Evolutionary conservation across 2,113 vertebrate genomes (phyloP), one percentile per base, ranked within the genome.

Genomic region (Eolophus roseicapilla): DNA sequence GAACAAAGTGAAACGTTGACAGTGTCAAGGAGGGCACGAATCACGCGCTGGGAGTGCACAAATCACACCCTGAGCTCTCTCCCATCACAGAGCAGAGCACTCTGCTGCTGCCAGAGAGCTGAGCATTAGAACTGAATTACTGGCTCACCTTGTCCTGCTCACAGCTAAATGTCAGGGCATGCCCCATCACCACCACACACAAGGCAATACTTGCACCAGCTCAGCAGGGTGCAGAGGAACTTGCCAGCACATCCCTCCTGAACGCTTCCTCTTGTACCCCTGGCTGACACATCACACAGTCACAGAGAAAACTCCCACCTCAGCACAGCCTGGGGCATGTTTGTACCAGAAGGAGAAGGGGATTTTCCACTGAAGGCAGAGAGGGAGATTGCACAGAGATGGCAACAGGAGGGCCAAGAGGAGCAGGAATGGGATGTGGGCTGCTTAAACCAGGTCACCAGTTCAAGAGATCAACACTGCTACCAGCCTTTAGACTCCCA

Each of bases 361-460:
- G 57, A 50, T 64, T 82, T 84, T 31, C 52, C 6, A 19, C 23
- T 17, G 47, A 31, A 46, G 53, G 46, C n/a, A 65, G 70, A 10
- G 2, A 68, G 29, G 69, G 49, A 33, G 29, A 11, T 31, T 21
- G 37, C 19, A 62, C 0, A 0, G 29, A 75, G 43, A 24, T 0
- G 4, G 33, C 3, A 6, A 14, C 39, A 74, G 6, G 27, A 59
- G 13, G 35, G 27, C 25, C 39, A 33, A 80, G 33, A 0, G 3
- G 69, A 29, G 44, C 27, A 77, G 62, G 41, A 89, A 83, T 0
- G 0, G 31, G 60, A 39, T 14, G 19, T 0, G 14, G 44, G 74
- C 62, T 47, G 49, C 41, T 57, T 37, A 52, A 43, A 41, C 39
- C 23, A 37, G 35, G 43, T 59, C 81, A 63, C 41, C 6, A 6